These are phyloP conservation scores for Todiramphus saurophagus DNA, from an alignment of 2,113 vertebrate genomes.

Conservation along the genomic window DNA sequence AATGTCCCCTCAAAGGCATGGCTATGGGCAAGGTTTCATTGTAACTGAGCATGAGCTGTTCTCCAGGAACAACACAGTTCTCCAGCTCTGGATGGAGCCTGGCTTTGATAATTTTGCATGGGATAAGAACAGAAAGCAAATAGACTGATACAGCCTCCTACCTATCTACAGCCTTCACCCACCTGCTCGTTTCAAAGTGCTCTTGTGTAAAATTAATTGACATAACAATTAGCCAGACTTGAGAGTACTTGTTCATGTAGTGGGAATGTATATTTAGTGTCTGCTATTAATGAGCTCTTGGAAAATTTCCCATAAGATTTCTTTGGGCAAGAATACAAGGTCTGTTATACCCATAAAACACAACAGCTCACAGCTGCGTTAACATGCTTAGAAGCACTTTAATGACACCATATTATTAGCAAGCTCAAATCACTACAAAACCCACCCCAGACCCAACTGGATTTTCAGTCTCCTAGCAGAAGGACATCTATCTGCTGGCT, in stretches of 20 bases:
- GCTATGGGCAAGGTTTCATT: neutral
- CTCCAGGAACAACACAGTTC: neutral
- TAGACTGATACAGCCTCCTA: neutral
- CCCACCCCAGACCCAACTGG: neutral
- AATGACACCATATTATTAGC: neutral
- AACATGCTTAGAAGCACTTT: neutral
- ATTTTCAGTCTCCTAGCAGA: neutral
- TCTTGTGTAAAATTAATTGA: neutral
- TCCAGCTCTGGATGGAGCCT: neutral
- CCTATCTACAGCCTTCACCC: neutral
- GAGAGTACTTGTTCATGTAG: neutral
- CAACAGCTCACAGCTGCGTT: conserved; percentile 19
- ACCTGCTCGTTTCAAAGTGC: neutral
- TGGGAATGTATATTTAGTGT: neutral
- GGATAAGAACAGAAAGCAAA: neutral
- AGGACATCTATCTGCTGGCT: neutral
- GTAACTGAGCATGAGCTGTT: rapidly evolving
- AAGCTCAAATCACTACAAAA: neutral
- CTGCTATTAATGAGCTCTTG: conserved; percentile 21
- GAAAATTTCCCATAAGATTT: conserved; percentile 25
- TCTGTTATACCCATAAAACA: neutral
- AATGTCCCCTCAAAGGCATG: rapidly evolving
- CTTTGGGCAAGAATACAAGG: neutral
- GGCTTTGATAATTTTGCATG: neutral
- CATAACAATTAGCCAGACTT: neutral